Base-by-base conservation (phyloP, 2,113 vertebrate species). In the Pseudopipra pipra region DNA sequence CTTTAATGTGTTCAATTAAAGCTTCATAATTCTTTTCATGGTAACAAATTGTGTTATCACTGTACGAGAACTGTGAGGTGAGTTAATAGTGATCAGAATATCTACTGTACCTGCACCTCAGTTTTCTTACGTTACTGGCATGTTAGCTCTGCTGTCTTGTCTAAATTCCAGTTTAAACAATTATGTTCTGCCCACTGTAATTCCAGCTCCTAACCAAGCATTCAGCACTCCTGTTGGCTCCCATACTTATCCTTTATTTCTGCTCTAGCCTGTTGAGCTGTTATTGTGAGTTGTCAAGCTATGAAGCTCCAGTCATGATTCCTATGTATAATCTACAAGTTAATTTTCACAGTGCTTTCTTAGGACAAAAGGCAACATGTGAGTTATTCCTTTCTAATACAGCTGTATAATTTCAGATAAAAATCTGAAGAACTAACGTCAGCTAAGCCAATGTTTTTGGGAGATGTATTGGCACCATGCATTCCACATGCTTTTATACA, bases 31-130 rank as follows among this genome's bases (percentile, higher is more conserved):
- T 91, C 79, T 93, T 92, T 89, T 94, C 8, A 12, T 52, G 49
- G 74, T 87, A 94, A 43, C 85, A 80, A 73, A 66, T 46, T 94
- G 14, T 88, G 79, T 77, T 92, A 54, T 76, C 78, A 79, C 72
- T 27, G 54, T 55, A n/a, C 0, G 1, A 85, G 82, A 96, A 59
- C 47, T 84, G 67, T 92, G 83, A 95, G 95, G 83, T 67, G 62
- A 80, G 23, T 54, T 94, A 85, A 59, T 43, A 94, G 84, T 41
- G 62, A 94, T 95, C 75, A 96, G 97, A 94, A 90, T 68, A 72
- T 54, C 66, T 79, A 1, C 79, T 75, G 33, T 86, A 65, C 47
- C 72, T 89, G 63, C 31, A 54, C 37, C 65, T 63, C 28, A n/a
- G 37, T 84, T 85, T 90, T 78, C 85, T 41, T 65, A 67, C 44